phyloP scores from a whole-genome alignment of 2,888 invertebrate species.

The Ommatoiulus sabulosus region DNA sequence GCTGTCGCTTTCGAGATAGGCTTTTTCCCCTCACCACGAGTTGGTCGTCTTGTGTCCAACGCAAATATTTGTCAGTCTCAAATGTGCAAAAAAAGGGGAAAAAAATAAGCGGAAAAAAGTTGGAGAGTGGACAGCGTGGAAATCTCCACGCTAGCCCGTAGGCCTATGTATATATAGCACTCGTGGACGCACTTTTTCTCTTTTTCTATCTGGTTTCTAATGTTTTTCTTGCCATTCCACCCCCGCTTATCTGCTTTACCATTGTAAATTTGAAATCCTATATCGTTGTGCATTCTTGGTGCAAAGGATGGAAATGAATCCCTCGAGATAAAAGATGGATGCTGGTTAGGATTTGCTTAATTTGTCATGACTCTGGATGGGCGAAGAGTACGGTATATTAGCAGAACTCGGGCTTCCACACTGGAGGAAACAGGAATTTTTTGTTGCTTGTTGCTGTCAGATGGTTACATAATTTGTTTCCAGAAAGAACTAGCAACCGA shows the following conservation, averaged over 20 bases:
- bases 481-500: no score
- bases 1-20: not conserved
- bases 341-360: no score
- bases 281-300: not conserved
- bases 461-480: no score
- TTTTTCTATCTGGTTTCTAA: conserved; percentile 3
- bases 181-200: not conserved
- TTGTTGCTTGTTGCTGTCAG: no score
- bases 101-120: not conserved
- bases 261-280: conserved; percentile 14
- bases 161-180: not conserved
- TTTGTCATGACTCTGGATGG: no score
- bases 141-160: not conserved
- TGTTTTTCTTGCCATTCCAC: conserved; percentile 18
- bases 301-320: not conserved
- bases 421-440: no score
- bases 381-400: no score
- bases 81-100: not conserved
- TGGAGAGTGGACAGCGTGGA: not conserved
- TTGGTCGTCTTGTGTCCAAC: conserved; percentile 11
- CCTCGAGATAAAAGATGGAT: no score
- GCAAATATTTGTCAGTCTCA: conserved; percentile 22
- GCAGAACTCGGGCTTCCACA: no score
- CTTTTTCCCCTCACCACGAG: not conserved
- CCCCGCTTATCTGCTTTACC: not conserved